Percentiles rank a stretch among this genome's conserved stretches.
Conservation (phyloP, 2,888 invertebrate species). For the Barypeithes pellucidus region DNA sequence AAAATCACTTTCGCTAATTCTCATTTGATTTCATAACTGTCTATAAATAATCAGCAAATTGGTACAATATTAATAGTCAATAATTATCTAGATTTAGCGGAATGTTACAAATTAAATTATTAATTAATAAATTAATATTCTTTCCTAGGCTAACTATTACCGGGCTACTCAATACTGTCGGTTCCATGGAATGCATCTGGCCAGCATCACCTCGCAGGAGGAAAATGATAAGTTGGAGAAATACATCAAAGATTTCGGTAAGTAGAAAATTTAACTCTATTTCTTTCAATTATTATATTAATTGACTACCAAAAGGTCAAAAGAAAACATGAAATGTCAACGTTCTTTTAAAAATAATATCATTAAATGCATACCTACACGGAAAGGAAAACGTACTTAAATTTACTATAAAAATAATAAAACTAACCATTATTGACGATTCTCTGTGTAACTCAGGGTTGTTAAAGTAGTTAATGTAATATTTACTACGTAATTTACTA, state of each 20-base stretch:
- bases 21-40: constrained; percentile 29
- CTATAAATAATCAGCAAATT: background rate
- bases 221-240: constrained; percentile 93
- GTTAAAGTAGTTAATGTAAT: no score
- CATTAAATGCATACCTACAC: no score
- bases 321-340: no score
- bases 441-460: no score
- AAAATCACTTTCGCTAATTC: constrained; percentile 27
- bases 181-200: constrained; percentile 94
- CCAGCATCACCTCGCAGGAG: constrained; percentile 91
- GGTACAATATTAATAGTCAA: background rate
- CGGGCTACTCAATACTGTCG: constrained; percentile 93
- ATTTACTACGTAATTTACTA: no score
- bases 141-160: constrained; percentile 92
- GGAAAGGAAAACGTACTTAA: no score
- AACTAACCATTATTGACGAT: no score
- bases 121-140: constrained; percentile 16
- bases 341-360: no score
- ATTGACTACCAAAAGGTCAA: no score
- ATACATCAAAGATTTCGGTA: constrained; percentile 91
- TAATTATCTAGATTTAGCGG: background rate
- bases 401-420: no score
- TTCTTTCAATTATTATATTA: no score
- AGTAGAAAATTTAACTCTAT: no score
- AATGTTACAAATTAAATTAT: background rate